These are phyloP conservation scores for Noctua fimbriata DNA, from an alignment of 2,888 invertebrate species.

Conservation along the genomic window DNA sequence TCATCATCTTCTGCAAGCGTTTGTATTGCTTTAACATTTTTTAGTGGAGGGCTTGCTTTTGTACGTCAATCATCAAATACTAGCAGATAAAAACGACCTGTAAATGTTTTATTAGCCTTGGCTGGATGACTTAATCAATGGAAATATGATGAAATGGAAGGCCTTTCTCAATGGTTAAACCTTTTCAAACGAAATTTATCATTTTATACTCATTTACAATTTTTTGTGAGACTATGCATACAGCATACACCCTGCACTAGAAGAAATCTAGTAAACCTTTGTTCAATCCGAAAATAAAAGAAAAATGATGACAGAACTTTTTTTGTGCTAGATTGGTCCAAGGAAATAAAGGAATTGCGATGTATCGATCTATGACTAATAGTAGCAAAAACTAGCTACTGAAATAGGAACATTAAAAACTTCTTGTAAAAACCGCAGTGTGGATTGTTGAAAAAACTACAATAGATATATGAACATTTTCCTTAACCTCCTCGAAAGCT, in stretches of 20 bases:
- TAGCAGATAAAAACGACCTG: too few species aligned
- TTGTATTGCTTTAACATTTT: background rate
- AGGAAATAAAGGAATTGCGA: conserved; percentile 45
- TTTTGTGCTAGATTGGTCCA: conserved; percentile 20
- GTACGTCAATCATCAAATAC: background rate
- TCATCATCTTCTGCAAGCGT: background rate
- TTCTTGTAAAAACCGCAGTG: conserved; percentile 39
- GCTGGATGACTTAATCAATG: background rate
- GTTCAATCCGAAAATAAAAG: conserved; percentile 31
- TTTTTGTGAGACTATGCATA: background rate
- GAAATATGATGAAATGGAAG: too few species aligned
- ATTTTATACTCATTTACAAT: background rate
- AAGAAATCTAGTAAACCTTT: background rate
- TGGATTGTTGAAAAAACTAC: conserved; percentile 16
- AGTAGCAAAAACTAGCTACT: conserved; percentile 45
- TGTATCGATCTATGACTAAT: conserved; percentile 56
- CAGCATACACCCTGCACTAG: background rate
- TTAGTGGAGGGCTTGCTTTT: background rate
- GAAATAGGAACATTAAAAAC: conserved; percentile 40
- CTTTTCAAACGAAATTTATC: background rate
- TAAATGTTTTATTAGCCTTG: background rate
- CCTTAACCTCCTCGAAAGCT: conserved; percentile 6
- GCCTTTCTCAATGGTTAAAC: background rate
- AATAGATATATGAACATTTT: conserved; percentile 7
- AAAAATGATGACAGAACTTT: conserved; percentile 13